Base-by-base conservation (phyloP, 2,888 invertebrate genomes). In the Nymphalis urticae region DNA sequence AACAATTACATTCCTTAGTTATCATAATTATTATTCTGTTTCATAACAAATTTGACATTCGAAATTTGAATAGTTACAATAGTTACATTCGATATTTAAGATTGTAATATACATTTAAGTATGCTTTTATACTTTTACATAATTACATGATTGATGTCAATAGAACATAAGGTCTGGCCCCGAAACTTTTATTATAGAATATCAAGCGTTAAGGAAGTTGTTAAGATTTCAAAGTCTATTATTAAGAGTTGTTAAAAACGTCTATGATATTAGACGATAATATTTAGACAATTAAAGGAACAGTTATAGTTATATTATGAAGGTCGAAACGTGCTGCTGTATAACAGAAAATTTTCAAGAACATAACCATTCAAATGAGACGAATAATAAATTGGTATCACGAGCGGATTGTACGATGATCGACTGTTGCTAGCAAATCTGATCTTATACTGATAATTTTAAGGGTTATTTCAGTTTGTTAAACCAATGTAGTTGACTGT, bases 181-280 rank as follows among this genome's bases (percentile, higher is more conserved):
- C 60, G 51, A 67, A 64, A 67, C 58, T 56, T 64, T 62, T 64
- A 72, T 62, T 69, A 62, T 58, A 53, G 61, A 61, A 63, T 32
- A 51, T 61, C 62, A 48, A 61, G 56, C 19, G 47, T 24, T 62
- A 59, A 62, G 66, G 69, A 70, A 64, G 70, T 64, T 53, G 63
- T 72, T 19, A 54, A 61, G 27, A 54, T 64, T 62, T 61, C 54
- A 50, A 62, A 72, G 50, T 21, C 60, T 66, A 69, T 70, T 51
- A 71, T 69, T 63, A 62, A 64, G 63, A 66, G 68, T 64, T 62
- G 61, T 66, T 68, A 65, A 68, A 69, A 72, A 75, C 68, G 75
- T 70, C 70, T 74, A 64, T 61, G 72, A 71, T 72, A 70, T 72
- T 69, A 70, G 64, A 68, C 70, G 72, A 74, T 75, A 76, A 72